Evolutionary conservation across 1,140 invertebrate genomes (phyloP).

Genomic region (Euglossa dilemma): DNA sequence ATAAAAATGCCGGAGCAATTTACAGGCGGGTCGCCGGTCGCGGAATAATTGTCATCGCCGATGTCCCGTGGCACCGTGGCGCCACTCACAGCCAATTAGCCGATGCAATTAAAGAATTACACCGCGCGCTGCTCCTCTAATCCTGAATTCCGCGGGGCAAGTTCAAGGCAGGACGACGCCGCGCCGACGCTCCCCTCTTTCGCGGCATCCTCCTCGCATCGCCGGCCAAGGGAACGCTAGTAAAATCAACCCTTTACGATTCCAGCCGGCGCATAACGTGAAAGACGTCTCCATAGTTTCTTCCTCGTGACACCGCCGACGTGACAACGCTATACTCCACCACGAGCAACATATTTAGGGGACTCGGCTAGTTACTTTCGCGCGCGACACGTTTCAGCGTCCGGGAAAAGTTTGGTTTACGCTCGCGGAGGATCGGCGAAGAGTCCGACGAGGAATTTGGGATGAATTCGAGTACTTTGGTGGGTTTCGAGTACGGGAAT

Average conservation of each 20-base stretch:
- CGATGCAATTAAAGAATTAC: constrained; percentile 81
- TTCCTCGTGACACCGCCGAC: constrained; percentile 28
- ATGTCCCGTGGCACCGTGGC: constrained; percentile 73
- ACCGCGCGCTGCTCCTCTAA: constrained; percentile 41
- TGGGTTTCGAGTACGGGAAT: no score
- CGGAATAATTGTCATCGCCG: constrained; percentile 73
- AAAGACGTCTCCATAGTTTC: constrained; percentile 78
- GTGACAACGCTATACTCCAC: no score
- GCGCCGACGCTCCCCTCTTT: not conserved
- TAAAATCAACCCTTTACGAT: constrained; percentile 80
- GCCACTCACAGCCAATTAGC: constrained; percentile 80
- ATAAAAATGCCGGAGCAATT: constrained; percentile 69
- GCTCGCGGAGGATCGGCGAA: no score
- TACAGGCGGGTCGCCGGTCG: constrained; percentile 63
- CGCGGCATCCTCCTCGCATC: not conserved
- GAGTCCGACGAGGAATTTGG: no score
- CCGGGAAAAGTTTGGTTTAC: no score
- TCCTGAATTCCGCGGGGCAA: constrained; percentile 38
- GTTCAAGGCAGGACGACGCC: constrained; percentile 53
- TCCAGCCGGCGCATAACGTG: constrained; percentile 74
- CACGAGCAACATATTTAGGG: not conserved
- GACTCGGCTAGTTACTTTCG: not conserved
- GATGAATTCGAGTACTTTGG: no score
- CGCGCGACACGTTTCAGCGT: no score
- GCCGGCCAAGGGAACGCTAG: constrained; percentile 48